Percentiles rank a stretch among this genome's conserved stretches.
Evolutionary conservation across 1,140 invertebrate genomes (phyloP).

Genomic region (Lordiphosa collinella): DNA sequence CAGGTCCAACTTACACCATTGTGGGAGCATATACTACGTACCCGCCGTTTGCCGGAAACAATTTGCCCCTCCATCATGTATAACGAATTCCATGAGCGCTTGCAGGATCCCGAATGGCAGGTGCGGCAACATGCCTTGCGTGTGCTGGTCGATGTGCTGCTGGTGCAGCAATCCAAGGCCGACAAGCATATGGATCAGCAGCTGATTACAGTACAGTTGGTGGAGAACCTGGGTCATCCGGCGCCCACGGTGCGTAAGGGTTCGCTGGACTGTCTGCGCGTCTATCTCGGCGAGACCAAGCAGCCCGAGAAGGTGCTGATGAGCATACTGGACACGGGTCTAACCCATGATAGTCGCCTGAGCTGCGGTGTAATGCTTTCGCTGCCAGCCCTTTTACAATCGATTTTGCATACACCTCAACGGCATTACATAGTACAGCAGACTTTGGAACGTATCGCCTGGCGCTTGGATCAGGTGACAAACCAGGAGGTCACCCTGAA

Average conservation of each 20-base stretch:
- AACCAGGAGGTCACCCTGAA: conserved; percentile 86
- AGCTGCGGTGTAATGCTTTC: conserved; percentile 85
- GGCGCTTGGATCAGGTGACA: conserved; percentile 83
- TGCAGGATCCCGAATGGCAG: conserved; percentile 90
- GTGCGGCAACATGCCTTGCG: conserved; percentile 88
- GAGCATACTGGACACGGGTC: conserved; percentile 84
- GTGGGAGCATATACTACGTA: conserved; percentile 87
- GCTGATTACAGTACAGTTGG: conserved; percentile 83
- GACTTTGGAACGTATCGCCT: conserved; percentile 82
- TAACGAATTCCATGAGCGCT: conserved; percentile 84
- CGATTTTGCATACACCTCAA: conserved; percentile 76
- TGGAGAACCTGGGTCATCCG: conserved; percentile 87
- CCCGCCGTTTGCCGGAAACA: conserved; percentile 82
- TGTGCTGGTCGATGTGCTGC: conserved; percentile 87
- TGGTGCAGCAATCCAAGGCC: conserved; percentile 84
- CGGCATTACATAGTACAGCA: conserved; percentile 78
- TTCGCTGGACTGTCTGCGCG: conserved; percentile 85
- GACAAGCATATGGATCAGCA: conserved; percentile 82
- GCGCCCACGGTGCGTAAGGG: conserved; percentile 88
- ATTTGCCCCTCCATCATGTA: conserved; percentile 85
- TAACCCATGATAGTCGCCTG: conserved; percentile 84
- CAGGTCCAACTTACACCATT: conserved; percentile 84
- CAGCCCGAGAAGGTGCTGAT: conserved; percentile 82
- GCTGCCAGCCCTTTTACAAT: conserved; percentile 83
- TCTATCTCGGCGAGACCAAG: conserved; percentile 84